These are phyloP conservation scores for Drosophila funebris DNA, from an alignment of 1,140 invertebrate genomes.

Conservation along the genomic window DNA sequence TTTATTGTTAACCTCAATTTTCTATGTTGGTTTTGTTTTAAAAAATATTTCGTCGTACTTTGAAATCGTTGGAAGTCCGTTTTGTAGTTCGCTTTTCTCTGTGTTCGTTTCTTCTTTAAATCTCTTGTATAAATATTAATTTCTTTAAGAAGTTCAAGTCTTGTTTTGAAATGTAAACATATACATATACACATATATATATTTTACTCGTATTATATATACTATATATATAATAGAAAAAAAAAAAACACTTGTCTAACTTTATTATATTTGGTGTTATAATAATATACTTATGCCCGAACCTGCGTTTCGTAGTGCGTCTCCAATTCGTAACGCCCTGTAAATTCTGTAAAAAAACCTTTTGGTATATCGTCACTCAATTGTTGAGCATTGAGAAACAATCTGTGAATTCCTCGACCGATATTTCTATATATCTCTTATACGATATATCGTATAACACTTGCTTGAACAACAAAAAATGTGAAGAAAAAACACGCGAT, in stretches of 20 bases:
- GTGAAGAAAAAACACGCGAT: constrained; percentile 19
- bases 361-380: constrained; percentile 33
- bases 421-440: background rate
- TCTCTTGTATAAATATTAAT: constrained; percentile 65
- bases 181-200: constrained; percentile 28
- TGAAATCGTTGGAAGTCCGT: constrained; percentile 81
- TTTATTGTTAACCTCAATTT: constrained; percentile 52
- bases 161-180: constrained; percentile 62
- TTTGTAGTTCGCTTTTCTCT: constrained; percentile 31
- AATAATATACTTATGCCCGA: constrained; percentile 15
- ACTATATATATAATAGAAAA: constrained; percentile 18
- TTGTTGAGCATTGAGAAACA: constrained; percentile 26
- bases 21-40: constrained; percentile 35
- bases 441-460: constrained; percentile 16
- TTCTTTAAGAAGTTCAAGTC: constrained; percentile 79
- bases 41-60: constrained; percentile 77
- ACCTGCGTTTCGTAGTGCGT: constrained; percentile 10
- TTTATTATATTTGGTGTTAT: constrained; percentile 8
- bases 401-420: constrained; percentile 6
- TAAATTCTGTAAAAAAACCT: constrained; percentile 75
- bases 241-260: constrained; percentile 35
- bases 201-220: constrained; percentile 27
- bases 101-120: constrained; percentile 10
- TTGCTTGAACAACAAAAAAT: constrained; percentile 18
- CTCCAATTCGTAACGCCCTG: constrained; percentile 12